These are phyloP conservation scores for Desmophyllum pertusum DNA, from an alignment of 92 coral and sea anemone species.

Conservation along the genomic window DNA sequence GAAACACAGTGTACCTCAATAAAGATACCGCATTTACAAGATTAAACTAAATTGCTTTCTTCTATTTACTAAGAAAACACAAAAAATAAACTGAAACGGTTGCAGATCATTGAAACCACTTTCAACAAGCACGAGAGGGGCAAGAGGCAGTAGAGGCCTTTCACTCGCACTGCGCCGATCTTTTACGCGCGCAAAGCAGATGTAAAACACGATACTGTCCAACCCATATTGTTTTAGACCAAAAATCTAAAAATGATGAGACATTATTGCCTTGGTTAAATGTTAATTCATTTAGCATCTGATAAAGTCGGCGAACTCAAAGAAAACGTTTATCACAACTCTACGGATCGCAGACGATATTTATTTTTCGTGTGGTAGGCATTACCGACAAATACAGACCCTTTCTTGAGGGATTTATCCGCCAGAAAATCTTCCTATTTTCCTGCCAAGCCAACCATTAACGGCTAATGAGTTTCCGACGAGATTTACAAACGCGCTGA, in stretches of 20 bases:
- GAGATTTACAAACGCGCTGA: conserved; percentile 1
- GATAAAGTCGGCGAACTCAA: conserved; percentile 75
- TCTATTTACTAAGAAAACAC: conserved; percentile 21
- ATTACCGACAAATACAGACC: conserved; percentile 23
- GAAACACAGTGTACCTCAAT: background rate
- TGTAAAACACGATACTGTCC: conserved; percentile 7
- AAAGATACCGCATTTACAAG: conserved; percentile 16
- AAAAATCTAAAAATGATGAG: conserved; percentile 28
- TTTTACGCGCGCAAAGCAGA: conserved; percentile 6
- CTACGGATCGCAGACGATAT: conserved; percentile 60
- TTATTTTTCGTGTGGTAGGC: conserved; percentile 74
- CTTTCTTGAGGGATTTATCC: background rate
- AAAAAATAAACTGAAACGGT: conserved; percentile 2
- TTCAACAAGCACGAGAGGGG: background rate
- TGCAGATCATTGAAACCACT: background rate
- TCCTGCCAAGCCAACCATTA: conserved; percentile 1
- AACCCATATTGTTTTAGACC: background rate
- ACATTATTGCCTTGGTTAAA: conserved; percentile 8
- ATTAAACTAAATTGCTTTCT: conserved; percentile 16
- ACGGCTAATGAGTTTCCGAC: conserved; percentile 24
- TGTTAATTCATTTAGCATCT: conserved; percentile 80
- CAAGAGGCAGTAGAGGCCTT: background rate
- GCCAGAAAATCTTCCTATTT: conserved; percentile 2
- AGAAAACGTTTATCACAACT: conserved; percentile 71
- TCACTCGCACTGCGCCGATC: background rate